These are phyloP conservation scores for Amphipoea lucens DNA, from an alignment of 2,888 invertebrate genomes.

Conservation along the genomic window DNA sequence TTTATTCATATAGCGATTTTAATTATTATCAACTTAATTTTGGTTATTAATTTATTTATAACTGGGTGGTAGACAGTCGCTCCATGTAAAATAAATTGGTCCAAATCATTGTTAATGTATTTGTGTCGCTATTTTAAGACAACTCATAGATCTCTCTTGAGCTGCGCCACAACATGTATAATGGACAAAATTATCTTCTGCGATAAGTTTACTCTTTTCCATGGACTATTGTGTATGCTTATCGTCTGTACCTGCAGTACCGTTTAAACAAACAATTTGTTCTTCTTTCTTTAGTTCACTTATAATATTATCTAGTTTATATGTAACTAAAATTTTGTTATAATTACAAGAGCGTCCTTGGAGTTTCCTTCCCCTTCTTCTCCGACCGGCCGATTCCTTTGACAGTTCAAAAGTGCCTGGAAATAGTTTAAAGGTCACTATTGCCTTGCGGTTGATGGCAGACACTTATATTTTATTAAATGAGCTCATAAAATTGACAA, in stretches of 20 bases:
- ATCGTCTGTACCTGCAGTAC: not conserved
- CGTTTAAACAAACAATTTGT: conserved; percentile 4
- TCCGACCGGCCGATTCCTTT: not conserved
- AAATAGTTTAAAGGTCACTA: not conserved
- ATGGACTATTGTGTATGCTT: not conserved
- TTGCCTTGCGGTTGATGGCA: not conserved
- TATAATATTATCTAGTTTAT: no score
- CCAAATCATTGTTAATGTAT: not conserved
- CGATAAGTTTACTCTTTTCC: not conserved
- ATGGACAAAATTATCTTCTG: not conserved
- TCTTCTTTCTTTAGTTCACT: conserved; percentile 18
- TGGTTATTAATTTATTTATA: not conserved
- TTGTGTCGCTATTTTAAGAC: not conserved
- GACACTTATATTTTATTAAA: not conserved
- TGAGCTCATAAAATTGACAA: not conserved
- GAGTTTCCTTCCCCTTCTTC: not conserved
- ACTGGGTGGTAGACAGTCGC: not conserved
- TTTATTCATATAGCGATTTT: not conserved
- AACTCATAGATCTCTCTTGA: not conserved
- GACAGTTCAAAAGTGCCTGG: not conserved
- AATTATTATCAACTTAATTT: not conserved
- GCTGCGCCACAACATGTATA: no score
- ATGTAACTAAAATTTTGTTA: not conserved
- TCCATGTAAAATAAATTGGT: not conserved
- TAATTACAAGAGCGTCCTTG: not conserved